These are phyloP conservation scores for Steinernema scapterisci DNA, from an alignment of 2,888 invertebrate genomes.

Conservation along the genomic window DNA sequence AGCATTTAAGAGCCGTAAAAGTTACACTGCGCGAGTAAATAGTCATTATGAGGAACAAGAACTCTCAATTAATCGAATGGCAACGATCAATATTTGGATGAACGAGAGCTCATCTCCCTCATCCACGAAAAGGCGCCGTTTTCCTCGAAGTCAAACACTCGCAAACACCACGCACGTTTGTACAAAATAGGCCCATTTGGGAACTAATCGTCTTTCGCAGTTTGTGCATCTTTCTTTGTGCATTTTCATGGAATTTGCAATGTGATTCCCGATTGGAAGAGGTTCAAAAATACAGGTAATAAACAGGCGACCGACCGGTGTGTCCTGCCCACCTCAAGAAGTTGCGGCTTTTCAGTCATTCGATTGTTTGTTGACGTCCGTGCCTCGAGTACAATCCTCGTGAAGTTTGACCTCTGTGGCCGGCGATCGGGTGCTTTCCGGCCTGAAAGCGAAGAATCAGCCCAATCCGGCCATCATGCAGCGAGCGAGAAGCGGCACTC, in stretches of 20 bases:
- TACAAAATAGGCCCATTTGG: too few relatives aligned
- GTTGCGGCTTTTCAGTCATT: too few relatives aligned
- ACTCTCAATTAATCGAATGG: background rate
- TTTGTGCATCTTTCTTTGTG: too few relatives aligned
- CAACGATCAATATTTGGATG: background rate
- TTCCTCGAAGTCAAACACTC: background rate
- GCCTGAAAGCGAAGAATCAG: background rate
- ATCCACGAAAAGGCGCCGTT: background rate
- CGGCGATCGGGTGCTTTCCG: constrained; percentile 2
- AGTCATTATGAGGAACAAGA: background rate
- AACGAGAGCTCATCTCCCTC: background rate
- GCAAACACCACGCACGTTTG: background rate
- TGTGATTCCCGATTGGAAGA: too few relatives aligned
- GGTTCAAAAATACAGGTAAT: too few relatives aligned
- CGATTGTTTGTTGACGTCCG: too few relatives aligned
- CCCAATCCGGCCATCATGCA: background rate
- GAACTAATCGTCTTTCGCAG: too few relatives aligned
- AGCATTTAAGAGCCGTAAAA: too few relatives aligned
- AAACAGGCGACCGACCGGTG: too few relatives aligned
- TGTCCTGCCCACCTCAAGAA: too few relatives aligned
- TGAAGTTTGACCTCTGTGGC: background rate
- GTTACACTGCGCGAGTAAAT: background rate
- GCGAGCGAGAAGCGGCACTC: background rate
- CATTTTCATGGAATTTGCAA: too few relatives aligned
- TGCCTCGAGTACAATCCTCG: too few relatives aligned